Base-by-base conservation (phyloP, 2,888 invertebrate genomes). In the Blera fallax region DNA sequence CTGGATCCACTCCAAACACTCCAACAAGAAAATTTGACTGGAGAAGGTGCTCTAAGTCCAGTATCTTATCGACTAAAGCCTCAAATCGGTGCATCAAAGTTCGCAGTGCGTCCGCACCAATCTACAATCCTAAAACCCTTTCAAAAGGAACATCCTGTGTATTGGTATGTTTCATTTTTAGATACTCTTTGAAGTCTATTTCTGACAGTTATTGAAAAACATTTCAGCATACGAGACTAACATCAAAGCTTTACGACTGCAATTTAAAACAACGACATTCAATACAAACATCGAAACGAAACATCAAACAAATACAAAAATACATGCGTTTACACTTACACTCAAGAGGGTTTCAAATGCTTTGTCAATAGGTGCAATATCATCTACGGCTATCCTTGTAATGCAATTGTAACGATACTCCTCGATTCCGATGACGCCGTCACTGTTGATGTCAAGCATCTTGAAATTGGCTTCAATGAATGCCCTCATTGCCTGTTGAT, bases 391-490 rank as follows among this genome's bases (percentile, higher is more conserved):
- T 93, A 96, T 95, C 90, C 96, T 94, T 88, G 95, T 95, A 73
- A 96, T 95, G 90, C 96, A 96, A 92, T 96, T 96, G 90, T 96
- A 96, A 89, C 97, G 94, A 92, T 95, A 97, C 93, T 97, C 97
- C 87, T 97, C 96, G 1, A 96, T 93, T 10, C 94, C 96, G 85
- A 97, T 95, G 10, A 96, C 94, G 2, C 97, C 97, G 89, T 97
- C 97, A 74, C 94, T 94, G 89, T 97, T 96, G 77, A 96, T 93
- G 89, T 97, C 97, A 52, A 96, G 95, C 93, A 96, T 94, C 90
- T 95, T 95, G 91, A 97, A 97, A 92, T 96, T 96, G 67, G 95
- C 95, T 91, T 97, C 96, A 90, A 97, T 97, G 91, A 97, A 97
- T 90, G 96, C 96, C 90, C 95, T 96, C 95, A 97, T 96, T 3